Evolutionary conservation across 2,888 invertebrate species (phyloP).

Genomic region (Rosalia funebris): DNA sequence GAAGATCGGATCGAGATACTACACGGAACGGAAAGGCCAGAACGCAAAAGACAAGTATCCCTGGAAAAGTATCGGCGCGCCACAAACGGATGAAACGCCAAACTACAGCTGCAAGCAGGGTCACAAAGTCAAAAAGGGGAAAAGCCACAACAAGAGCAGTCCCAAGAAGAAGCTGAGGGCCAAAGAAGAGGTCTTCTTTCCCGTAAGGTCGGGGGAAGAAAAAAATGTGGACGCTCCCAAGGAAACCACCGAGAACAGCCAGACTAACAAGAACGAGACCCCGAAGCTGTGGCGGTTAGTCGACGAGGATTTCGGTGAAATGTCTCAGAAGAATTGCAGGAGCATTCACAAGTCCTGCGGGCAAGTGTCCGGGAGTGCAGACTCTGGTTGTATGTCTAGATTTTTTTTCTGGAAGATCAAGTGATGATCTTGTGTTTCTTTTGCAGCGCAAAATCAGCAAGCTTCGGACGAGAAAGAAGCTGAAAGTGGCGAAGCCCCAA

Average conservation of each 20-base stretch:
- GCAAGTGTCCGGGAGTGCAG: neutral
- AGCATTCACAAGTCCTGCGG: neutral
- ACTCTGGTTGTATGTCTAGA: neutral
- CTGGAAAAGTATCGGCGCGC: neutral
- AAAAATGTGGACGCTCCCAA: neutral
- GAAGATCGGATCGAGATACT: neutral
- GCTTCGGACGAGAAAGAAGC: neutral
- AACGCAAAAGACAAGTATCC: conserved; percentile 6
- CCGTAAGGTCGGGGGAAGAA: neutral
- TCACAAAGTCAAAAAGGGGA: neutral
- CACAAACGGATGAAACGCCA: neutral
- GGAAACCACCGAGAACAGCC: neutral
- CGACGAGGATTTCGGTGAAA: neutral
- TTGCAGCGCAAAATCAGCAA: neutral
- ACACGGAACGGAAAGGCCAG: neutral
- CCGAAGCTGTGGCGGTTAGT: neutral
- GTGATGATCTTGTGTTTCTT: no score
- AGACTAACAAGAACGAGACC: neutral
- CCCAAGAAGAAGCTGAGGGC: neutral
- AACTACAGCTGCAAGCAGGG: neutral
- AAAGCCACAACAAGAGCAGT: neutral
- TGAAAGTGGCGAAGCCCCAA: neutral
- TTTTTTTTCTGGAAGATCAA: no score
- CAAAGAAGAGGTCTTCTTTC: neutral
- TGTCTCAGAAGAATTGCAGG: neutral